These are phyloP conservation scores for Nomada hirtipes DNA, from an alignment of 2,888 invertebrate species.

Conservation along the genomic window DNA sequence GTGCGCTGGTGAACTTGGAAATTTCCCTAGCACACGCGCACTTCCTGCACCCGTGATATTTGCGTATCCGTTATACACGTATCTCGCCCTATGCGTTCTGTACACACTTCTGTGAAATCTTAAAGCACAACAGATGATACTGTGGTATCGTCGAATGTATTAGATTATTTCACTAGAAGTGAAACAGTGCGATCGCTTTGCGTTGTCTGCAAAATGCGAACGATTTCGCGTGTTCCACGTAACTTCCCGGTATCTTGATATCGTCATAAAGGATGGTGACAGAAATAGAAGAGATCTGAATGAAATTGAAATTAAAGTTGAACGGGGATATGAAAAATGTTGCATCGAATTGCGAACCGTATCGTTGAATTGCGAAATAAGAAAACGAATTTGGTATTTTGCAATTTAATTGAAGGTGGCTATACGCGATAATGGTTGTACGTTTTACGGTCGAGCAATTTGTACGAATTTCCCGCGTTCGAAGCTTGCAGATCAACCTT, in stretches of 20 bases:
- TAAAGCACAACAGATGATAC: constrained; percentile 28
- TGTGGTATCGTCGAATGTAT: constrained; percentile 1
- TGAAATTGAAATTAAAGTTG: not conserved
- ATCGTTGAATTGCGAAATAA: not conserved
- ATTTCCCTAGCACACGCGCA: constrained; percentile 74
- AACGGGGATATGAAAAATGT: not conserved
- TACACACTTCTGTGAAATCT: constrained; percentile 13
- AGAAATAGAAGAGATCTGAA: not conserved
- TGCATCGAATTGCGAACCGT: not conserved
- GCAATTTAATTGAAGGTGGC: not conserved
- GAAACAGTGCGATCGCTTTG: not conserved
- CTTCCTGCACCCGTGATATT: constrained; percentile 63
- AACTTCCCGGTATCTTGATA: constrained; percentile 1
- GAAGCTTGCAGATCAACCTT: not conserved
- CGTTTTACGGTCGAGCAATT: not conserved
- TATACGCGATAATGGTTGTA: not conserved
- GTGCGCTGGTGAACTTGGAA: constrained; percentile 73
- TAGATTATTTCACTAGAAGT: not conserved
- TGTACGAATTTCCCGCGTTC: not conserved
- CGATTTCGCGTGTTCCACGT: not conserved
- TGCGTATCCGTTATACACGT: constrained; percentile 23
- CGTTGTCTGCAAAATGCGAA: constrained; percentile 3
- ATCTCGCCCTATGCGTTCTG: constrained; percentile 2
- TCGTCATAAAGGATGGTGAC: not conserved
- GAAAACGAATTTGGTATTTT: not conserved